These are phyloP conservation scores for Allophyes oxyacanthae DNA, from an alignment of 2,888 invertebrate genomes.

Conservation along the genomic window DNA sequence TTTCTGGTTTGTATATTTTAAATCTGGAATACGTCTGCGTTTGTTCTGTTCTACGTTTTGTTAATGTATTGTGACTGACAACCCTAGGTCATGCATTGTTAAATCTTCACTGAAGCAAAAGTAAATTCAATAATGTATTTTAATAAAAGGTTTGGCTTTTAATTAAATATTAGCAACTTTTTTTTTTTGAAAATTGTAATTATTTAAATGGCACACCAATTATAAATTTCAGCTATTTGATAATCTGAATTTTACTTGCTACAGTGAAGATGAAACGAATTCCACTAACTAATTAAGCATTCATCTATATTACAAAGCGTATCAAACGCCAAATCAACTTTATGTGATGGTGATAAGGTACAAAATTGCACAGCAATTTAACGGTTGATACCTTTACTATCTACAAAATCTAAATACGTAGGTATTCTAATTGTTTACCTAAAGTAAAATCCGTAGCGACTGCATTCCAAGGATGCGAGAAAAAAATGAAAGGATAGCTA, in stretches of 20 bases:
- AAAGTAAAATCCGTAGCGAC: constrained; percentile 63
- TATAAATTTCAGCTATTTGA: background rate
- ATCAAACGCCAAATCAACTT: constrained; percentile 5
- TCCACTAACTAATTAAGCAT: constrained; percentile 19
- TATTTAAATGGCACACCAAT: too few species aligned
- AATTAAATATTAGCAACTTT: too few species aligned
- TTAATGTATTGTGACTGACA: constrained; percentile 45
- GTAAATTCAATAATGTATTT: background rate
- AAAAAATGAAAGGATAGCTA: constrained; percentile 6
- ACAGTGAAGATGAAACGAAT: background rate
- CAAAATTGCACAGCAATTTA: constrained; percentile 6
- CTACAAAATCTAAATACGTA: background rate
- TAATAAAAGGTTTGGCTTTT: too few species aligned
- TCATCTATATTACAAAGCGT: background rate
- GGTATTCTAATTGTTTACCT: constrained; percentile 49
- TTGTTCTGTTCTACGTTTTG: constrained; percentile 25
- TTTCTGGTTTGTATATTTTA: constrained; percentile 20
- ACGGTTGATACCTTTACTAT: constrained; percentile 3
- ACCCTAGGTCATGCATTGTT: constrained; percentile 42
- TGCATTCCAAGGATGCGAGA: constrained; percentile 54
- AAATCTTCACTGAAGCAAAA: constrained; percentile 12
- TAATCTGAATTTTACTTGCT: background rate
- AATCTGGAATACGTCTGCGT: constrained; percentile 12
- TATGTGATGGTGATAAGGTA: background rate
- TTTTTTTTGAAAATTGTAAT: too few species aligned